Evolutionary conservation across 2,113 vertebrate species (phyloP), one percentile per base, ranked within the genome.

Genomic region (Osmerus mordax): DNA sequence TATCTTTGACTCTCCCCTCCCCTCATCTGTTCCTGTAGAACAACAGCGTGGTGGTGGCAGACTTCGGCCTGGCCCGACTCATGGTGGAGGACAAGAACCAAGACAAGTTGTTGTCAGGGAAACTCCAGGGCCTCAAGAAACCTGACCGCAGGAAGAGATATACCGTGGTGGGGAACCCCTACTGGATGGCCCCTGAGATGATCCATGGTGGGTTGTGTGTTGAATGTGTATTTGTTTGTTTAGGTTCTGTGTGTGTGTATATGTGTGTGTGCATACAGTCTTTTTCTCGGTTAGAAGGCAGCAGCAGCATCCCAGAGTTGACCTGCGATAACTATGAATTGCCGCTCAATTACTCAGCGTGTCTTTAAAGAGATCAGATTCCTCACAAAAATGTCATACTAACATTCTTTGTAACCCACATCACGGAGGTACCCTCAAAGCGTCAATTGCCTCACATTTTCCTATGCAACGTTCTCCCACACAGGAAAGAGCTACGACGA

Each of bases 111-210:
- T 70, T 87, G 0, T 88, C 94, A 0, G 93, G 94, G 2, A 94
- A 94, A 79, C 84, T 97, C 64, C 81, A 92, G 2, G 94, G 86
- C 76, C 83, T 96, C 85, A 97, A 95, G 91, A 97, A 93, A 74
- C 92, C 92, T 0, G 97, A 99, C 82, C 91, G 96, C 32, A 94
- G 92, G 70, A 99, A 99, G 90, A 92, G 97, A 1, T 99, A 99
- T 91, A 99, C 97, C 0, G 97, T 99, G 83, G 97, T 99, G 85
- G 97, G 97, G 56, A 99, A 99, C 85, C 97, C 97, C 0, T 99
- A 99, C 90, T 99, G 97, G 97, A 99, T 99, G 97, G 97, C 97
- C 0, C 97, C 97, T 0, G 97, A 99, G 85, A 99, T 99, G 97
- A 99, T 99, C 86, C 95, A 99, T 0, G 97, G 97, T 98, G 87